Conservation (phyloP, 2,113 vertebrate species). For the Periophthalmodon schlosseri region DNA sequence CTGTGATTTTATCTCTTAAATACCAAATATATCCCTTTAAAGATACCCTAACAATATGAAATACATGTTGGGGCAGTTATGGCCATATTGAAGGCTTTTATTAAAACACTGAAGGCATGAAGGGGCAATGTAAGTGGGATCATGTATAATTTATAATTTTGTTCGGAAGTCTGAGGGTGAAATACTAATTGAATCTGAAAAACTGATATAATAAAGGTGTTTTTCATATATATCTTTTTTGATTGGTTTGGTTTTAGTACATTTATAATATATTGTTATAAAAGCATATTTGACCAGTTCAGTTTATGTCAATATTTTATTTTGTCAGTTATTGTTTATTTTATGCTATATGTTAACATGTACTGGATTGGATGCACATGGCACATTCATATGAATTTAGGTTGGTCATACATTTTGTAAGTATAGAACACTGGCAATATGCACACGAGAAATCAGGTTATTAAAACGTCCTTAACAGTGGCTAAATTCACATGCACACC, state of each 20-base stretch:
- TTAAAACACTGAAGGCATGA: neutral
- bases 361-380: no score
- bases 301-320: neutral
- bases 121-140: neutral
- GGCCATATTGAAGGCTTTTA: neutral
- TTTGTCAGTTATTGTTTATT: no score
- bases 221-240: neutral
- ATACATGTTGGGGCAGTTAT: neutral
- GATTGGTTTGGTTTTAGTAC: neutral
- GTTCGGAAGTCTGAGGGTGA: neutral
- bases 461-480: no score
- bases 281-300: neutral
- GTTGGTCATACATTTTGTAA: no score
- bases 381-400: no score
- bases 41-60: neutral
- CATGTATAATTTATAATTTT: neutral
- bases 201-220: neutral
- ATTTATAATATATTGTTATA: neutral
- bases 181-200: neutral
- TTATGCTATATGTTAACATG: no score
- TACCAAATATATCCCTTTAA: neutral
- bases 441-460: no score
- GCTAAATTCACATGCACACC: no score
- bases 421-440: no score
- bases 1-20: neutral